Conservation (phyloP, 2,113 vertebrate genomes). For the Siniperca knerii region DNA sequence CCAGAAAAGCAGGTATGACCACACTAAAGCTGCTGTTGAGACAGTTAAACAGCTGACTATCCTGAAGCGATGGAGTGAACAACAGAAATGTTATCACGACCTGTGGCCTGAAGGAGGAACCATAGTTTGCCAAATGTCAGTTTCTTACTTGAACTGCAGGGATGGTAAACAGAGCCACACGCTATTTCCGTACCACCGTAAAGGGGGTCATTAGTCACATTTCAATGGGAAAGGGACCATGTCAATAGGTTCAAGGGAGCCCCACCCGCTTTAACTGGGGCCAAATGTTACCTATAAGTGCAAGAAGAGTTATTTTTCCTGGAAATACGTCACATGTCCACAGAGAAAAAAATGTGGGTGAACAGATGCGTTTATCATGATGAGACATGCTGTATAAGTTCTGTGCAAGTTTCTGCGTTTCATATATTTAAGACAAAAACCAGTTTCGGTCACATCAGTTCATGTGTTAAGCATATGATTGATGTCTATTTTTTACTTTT, state of each 20-base stretch:
- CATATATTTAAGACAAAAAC: background rate
- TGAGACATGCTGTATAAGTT: background rate
- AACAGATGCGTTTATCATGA: background rate
- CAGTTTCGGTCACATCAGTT: background rate
- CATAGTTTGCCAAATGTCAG: background rate
- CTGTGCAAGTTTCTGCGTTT: background rate
- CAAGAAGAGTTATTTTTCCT: constrained; percentile 27
- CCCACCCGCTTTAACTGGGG: constrained; percentile 20
- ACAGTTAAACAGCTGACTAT: background rate
- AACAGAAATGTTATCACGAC: constrained; percentile 9
- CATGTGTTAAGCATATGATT: constrained; percentile 9
- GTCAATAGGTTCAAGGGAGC: constrained; percentile 44
- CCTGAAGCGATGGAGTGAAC: constrained; percentile 5
- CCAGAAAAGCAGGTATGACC: background rate
- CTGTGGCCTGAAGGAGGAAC: background rate
- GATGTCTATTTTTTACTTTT: background rate
- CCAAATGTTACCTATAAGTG: constrained; percentile 46
- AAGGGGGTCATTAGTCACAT: constrained; percentile 54
- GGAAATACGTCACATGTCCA: background rate
- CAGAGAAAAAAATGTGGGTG: background rate
- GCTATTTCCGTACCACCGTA: constrained; percentile 61
- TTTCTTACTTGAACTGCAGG: constrained; percentile 27
- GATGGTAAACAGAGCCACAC: constrained; percentile 66
- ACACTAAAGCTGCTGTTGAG: background rate
- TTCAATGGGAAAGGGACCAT: constrained; percentile 37